Base-by-base conservation (phyloP, 1,140 invertebrate species). In the Scaptodrosophila lebanonensis region DNA sequence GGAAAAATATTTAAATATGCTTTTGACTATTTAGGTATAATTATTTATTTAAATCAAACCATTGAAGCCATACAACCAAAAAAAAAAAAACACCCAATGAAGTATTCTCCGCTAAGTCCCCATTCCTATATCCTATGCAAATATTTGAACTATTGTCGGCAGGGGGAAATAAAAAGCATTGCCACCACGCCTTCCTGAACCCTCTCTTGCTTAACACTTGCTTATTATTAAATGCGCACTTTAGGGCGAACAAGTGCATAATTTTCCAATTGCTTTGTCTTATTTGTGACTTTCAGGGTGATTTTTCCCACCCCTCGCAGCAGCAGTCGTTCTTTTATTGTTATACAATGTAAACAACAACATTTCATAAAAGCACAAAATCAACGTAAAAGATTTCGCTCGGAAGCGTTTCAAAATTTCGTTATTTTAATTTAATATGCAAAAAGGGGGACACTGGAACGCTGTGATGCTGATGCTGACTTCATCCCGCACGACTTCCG, bases 211-310 rank as follows among this genome's bases (percentile, higher is more conserved):
- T 36, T 16, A 83, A 70, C 70, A 82, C 66, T 79, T 69, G 69
- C 42, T 62, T 53, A 75, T 82, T 82, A 82, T 83, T 67, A 83
- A 76, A 75, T 67, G 76, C 70, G 71, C 71, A 67, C 66, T 83
- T 62, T 64, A 58, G 45, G 50, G 72, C 59, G 66, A 36, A 85
- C 76, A 85, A 85, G 83, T 85, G 72, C 67, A 85, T 83, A 85
- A 85, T 85, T 75, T 85, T 85, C 76, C 72, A 59, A 79, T 83
- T 85, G 72, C 69, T 83, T 85, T 83, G 73, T 82, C 84, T 84
- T 69, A 84, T 66, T 54, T 67, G 51, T 27, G 40, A 47, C 40
- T 43, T 52, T 54, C 20, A 45, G 40, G 52, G 69, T 62, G 64
- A 44, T 63, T 58, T 36, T 49, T n/a, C 29, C 17, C 40, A 22